A percentile compares a stretch with the other conserved stretches of the same genome.
These are phyloP conservation scores for Mesitornis unicolor DNA, from an alignment of 2,113 vertebrate species.

Conservation along the genomic window DNA sequence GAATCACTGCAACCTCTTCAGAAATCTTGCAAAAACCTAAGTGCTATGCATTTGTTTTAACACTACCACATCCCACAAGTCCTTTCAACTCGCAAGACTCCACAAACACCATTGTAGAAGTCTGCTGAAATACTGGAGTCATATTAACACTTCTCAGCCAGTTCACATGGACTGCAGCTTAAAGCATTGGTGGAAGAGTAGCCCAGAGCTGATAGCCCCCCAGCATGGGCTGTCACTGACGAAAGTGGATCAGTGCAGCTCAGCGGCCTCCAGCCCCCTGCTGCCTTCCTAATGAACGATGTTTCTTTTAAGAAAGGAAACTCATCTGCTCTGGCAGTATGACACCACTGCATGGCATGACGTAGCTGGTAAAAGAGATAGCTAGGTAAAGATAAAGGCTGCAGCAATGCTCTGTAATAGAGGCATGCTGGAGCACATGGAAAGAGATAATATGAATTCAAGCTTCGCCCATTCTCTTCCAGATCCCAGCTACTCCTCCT, in stretches of 20 bases:
- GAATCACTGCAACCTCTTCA: not conserved
- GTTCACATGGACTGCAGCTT: rapidly evolving
- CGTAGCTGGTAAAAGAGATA: not conserved
- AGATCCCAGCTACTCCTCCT: not conserved
- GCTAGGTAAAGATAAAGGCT: not conserved
- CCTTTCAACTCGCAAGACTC: not conserved
- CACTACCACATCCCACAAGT: not conserved
- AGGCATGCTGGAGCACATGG: rapidly evolving
- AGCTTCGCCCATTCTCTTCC: not conserved
- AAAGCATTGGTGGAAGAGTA: rapidly evolving
- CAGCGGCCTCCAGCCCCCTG: not conserved
- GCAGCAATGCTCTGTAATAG: not conserved
- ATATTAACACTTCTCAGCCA: not conserved
- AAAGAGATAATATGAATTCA: not conserved
- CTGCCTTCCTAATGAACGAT: not conserved
- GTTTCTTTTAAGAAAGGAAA: not conserved
- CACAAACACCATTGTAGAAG: not conserved
- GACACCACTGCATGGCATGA: not conserved
- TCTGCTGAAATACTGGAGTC: not conserved
- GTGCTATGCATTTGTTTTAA: not conserved
- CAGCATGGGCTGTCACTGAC: not conserved
- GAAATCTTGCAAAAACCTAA: not conserved
- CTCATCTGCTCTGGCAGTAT: not conserved
- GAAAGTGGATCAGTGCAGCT: not conserved
- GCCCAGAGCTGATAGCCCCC: not conserved